phyloP scores from a whole-genome alignment of 2,113 vertebrate genomes.

The Sander vitreus region DNA sequence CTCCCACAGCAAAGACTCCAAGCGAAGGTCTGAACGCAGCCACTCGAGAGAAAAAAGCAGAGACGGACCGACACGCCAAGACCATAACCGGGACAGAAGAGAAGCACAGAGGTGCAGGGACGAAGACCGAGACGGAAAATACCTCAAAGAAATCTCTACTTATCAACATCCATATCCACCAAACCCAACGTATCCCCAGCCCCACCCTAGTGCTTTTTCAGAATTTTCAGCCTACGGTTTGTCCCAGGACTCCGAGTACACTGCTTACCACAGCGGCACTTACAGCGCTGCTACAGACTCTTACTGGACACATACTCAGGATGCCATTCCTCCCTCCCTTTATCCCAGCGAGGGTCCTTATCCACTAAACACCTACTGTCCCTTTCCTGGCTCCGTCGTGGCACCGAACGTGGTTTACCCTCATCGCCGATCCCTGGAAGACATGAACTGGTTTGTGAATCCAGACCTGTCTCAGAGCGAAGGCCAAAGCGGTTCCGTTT shows the following conservation, averaged over 20 bases:
- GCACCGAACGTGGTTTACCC: rapidly evolving
- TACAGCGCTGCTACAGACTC: neutral
- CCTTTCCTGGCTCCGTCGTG: neutral
- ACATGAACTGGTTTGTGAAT: neutral
- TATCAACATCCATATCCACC: slow-evolving; percentile 6
- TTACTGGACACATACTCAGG: slow-evolving; percentile 5
- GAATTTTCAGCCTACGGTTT: slow-evolving; percentile 10
- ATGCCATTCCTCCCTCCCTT: neutral
- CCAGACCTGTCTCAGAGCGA: slow-evolving; percentile 55
- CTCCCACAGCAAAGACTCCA: slow-evolving; percentile 19
- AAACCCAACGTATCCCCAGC: neutral
- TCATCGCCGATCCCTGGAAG: rapidly evolving
- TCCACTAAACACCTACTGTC: neutral
- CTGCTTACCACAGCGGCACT: neutral
- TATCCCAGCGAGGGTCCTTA: neutral
- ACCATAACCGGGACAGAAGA: neutral
- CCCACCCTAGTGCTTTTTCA: neutral
- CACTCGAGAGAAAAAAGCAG: slow-evolving; percentile 5
- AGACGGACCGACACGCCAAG: neutral
- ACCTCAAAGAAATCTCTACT: neutral
- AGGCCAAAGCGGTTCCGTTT: slow-evolving; percentile 18
- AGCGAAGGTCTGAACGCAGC: neutral
- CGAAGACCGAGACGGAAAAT: neutral
- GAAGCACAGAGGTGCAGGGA: neutral
- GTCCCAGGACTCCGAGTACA: slow-evolving; percentile 17